Base-by-base conservation (phyloP, 1,140 invertebrate species). In the Telenomus remus region DNA sequence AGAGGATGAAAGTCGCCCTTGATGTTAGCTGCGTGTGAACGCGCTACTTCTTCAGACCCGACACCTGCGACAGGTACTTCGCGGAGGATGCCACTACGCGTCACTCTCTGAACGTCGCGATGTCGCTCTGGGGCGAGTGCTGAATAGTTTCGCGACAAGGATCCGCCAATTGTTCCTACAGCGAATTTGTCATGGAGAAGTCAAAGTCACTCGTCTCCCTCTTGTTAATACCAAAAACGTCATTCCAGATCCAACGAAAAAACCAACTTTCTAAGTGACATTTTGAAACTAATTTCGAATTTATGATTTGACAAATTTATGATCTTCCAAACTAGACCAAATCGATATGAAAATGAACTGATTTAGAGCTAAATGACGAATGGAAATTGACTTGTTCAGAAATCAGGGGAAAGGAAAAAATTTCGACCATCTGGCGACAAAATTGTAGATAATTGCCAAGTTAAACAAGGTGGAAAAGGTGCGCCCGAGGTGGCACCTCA, bases 51-150 rank as follows among this genome's bases (percentile, higher is more conserved):
- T 80, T 61, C 50, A 69, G 48, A 44, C 55, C 56, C 66, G 81
- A 71, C 71, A 79, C 74, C 78, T 69, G 72, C 79, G 79, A 76
- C 76, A 70, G 72, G 80, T 82, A 79, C 81, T 82, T 82, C 66
- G 57, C 65, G 59, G 46, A 80, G 74, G 57, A 72, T 60, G 55
- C 48, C 79, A 81, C 75, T 82, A 68, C 46, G 72, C 50, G 33
- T 70, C 46, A 64, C 59, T 63, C 59, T 63, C 54, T 59, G 39
- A 51, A 59, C 16, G 8, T 39, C 27, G 34, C 46, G n/a, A n/a
- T n/a, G 53, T 64, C 53, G 47, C 69, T 59, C 0, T 47, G 6
- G 49, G 4, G 50, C 43, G 19, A 33, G n/a, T 0, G 5, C 10
- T 44, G 27, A 55, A 55, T 60, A 60, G 39, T 48, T 15, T 55